Conservation (phyloP, 2,113 vertebrate genomes). For the Nettapus auritus region DNA sequence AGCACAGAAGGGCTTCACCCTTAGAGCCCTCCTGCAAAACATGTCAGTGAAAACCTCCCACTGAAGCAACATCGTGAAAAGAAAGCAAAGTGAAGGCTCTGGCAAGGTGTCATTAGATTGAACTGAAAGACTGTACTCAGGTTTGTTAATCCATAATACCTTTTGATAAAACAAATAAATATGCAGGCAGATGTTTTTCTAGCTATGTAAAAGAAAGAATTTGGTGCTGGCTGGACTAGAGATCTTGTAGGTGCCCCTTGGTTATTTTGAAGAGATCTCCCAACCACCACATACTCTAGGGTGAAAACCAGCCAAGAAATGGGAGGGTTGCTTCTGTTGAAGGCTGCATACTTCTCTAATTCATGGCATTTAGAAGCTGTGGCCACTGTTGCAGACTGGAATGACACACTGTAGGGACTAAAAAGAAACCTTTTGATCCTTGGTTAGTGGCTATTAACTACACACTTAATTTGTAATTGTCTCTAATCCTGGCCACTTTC, state of each 20-base stretch:
- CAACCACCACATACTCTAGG: background rate
- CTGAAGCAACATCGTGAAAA: background rate
- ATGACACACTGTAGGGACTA: slow-evolving; percentile 11
- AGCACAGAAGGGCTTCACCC: background rate
- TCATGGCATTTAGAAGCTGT: background rate
- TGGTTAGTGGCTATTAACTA: background rate
- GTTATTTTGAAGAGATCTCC: background rate
- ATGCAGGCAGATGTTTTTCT: background rate
- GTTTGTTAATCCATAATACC: background rate
- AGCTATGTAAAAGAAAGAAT: background rate
- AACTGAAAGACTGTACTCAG: background rate
- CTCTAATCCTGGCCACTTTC: slow-evolving; percentile 23
- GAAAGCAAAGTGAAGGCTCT: background rate
- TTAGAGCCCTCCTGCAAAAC: background rate
- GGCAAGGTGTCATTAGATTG: background rate
- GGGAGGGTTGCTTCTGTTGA: background rate
- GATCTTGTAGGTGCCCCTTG: background rate
- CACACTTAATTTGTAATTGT: slow-evolving; percentile 11
- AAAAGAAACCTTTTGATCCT: slow-evolving; percentile 30
- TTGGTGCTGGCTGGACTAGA: background rate
- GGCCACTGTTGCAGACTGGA: background rate
- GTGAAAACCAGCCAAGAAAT: background rate
- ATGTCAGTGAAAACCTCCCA: background rate
- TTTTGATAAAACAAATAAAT: background rate
- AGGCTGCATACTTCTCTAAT: background rate